Percentiles rank a stretch among this genome's conserved stretches.
phyloP scores from a whole-genome alignment of 2,113 vertebrate species.

The Isurus oxyrinchus region DNA sequence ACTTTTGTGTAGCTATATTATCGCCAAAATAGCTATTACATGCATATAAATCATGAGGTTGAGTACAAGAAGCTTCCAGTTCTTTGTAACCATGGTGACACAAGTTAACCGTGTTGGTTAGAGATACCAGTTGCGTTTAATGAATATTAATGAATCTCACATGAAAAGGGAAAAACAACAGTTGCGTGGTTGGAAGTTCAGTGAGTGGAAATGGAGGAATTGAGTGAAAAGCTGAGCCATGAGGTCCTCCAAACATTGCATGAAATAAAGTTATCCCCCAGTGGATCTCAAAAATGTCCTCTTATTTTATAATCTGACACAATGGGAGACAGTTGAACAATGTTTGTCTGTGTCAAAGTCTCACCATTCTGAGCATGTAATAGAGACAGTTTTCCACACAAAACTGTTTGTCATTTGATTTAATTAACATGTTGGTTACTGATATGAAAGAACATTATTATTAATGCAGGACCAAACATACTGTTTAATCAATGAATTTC shows the following conservation, averaged over 20 bases:
- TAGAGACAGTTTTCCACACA: neutral
- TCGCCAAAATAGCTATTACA: neutral
- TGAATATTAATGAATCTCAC: slow-evolving; percentile 16
- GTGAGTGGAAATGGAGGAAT: neutral
- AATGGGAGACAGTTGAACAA: neutral
- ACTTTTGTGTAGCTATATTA: neutral
- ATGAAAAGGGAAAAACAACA: neutral
- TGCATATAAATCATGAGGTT: neutral
- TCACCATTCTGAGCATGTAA: neutral
- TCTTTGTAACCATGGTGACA: slow-evolving; percentile 23
- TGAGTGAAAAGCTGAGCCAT: neutral
- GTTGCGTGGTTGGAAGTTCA: neutral
- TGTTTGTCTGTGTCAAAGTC: neutral
- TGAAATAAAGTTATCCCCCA: neutral
- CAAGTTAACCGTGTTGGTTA: slow-evolving; percentile 15
- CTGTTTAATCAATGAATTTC: neutral
- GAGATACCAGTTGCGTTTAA: slow-evolving; percentile 22
- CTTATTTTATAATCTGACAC: neutral
- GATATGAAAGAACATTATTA: neutral
- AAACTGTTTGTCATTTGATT: neutral
- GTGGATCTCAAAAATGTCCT: neutral
- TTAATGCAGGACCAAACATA: neutral
- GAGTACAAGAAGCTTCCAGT: slow-evolving; percentile 8
- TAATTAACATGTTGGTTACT: neutral
- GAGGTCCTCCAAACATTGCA: neutral